These are phyloP conservation scores for Coracopsis vasa DNA, from an alignment of 2,113 vertebrate genomes.

Conservation along the genomic window DNA sequence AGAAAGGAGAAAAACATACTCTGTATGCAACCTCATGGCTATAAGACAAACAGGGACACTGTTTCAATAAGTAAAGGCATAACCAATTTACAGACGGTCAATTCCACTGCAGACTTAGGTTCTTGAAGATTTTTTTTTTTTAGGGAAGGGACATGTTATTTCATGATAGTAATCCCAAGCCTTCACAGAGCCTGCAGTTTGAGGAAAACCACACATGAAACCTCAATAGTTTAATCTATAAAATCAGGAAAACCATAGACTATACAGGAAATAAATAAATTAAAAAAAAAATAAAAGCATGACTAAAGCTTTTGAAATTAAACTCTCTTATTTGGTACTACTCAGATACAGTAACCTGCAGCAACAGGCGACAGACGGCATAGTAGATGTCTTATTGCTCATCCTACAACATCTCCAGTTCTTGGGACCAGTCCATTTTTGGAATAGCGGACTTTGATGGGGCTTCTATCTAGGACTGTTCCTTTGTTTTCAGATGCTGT, in stretches of 20 bases:
- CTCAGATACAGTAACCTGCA: neutral
- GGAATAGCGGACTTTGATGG: fast-evolving
- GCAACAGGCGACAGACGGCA: neutral
- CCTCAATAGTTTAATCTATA: neutral
- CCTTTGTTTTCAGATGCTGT: neutral
- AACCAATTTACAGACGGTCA: neutral
- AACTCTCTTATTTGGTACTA: neutral
- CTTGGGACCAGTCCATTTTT: neutral
- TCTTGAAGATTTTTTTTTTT: neutral
- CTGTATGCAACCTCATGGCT: neutral
- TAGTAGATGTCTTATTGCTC: neutral
- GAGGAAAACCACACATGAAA: neutral
- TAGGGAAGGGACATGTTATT: neutral
- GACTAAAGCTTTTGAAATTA: neutral
- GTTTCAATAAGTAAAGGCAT: neutral
- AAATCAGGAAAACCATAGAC: neutral
- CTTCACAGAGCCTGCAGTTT: neutral
- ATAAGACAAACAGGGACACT: neutral
- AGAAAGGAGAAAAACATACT: neutral
- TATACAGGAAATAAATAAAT: neutral
- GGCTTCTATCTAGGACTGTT: neutral
- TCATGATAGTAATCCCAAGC: neutral
- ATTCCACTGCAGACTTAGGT: neutral
- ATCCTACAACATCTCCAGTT: neutral
- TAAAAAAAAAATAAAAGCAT: neutral